Percentiles rank a stretch among this genome's conserved stretches.
Conservation (phyloP, 2,797 vertebrate species). For the Halcyon leucocephala region DNA sequence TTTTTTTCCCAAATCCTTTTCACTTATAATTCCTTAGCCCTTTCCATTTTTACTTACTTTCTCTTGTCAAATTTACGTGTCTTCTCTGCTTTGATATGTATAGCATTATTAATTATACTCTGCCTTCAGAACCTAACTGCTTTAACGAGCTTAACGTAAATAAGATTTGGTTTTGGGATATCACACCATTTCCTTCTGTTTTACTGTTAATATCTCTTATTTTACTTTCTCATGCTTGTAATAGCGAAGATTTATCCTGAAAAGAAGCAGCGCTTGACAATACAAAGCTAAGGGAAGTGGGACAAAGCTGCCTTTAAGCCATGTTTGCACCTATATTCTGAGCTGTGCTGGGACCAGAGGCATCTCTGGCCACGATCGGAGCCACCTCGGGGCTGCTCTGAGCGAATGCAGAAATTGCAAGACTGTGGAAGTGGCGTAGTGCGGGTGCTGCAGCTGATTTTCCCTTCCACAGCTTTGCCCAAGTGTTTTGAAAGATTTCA, state of each 20-base stretch:
- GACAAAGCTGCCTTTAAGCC: background rate
- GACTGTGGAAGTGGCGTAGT: accelerated
- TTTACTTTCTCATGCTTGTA: background rate
- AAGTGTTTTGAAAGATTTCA: background rate
- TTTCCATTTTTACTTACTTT: slow-evolving; percentile 28
- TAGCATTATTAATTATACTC: slow-evolving; percentile 11
- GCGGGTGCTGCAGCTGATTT: background rate
- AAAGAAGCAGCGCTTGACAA: background rate
- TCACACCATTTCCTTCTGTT: slow-evolving; percentile 12
- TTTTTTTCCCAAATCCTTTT: slow-evolving; percentile 1
- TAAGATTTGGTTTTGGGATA: slow-evolving; percentile 36
- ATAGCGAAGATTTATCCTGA: background rate
- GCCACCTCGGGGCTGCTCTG: background rate
- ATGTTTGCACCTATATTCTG: background rate
- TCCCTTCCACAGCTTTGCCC: background rate
- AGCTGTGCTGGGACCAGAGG: background rate
- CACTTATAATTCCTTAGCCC: background rate
- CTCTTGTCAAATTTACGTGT: slow-evolving; percentile 41
- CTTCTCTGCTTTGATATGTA: slow-evolving; percentile 36
- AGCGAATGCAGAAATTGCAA: background rate
- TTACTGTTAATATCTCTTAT: background rate
- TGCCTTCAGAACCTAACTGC: background rate
- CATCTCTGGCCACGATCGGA: background rate
- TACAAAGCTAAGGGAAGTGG: background rate
- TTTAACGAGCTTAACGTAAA: slow-evolving; percentile 61